These are phyloP conservation scores for Bombus haemorrhoidalis DNA, from an alignment of 1,140 invertebrate species.

Conservation along the genomic window DNA sequence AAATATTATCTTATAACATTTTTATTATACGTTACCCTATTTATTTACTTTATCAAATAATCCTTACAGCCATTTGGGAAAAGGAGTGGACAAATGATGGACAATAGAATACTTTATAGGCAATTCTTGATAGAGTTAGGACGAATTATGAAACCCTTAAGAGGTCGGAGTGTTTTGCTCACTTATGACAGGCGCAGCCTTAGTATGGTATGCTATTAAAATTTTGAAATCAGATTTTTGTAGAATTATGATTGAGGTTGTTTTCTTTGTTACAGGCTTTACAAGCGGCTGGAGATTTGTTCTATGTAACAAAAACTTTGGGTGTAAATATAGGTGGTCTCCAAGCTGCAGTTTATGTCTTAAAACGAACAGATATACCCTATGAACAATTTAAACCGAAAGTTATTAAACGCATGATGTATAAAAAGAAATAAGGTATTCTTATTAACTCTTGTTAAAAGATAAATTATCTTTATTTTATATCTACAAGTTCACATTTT, in stretches of 20 bases:
- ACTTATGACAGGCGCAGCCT: slow-evolving; percentile 84
- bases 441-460: not conserved
- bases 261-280: slow-evolving; percentile 70
- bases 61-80: slow-evolving; percentile 84
- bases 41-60: slow-evolving; percentile 14
- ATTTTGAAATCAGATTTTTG: slow-evolving; percentile 7
- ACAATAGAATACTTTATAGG: slow-evolving; percentile 84
- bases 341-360: slow-evolving; percentile 75
- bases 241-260: slow-evolving; percentile 17
- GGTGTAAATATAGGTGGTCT: slow-evolving; percentile 79
- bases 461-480: slow-evolving; percentile 38
- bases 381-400: slow-evolving; percentile 54
- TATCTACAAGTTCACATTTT: slow-evolving; percentile 28
- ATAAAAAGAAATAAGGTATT: not conserved
- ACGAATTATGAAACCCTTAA: slow-evolving; percentile 76
- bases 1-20: not conserved
- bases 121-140: slow-evolving; percentile 82
- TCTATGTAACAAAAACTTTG: slow-evolving; percentile 72
- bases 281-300: slow-evolving; percentile 63
- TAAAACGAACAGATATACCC: slow-evolving; percentile 67
- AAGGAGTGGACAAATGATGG: slow-evolving; percentile 81
- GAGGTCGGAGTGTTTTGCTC: slow-evolving; percentile 83
- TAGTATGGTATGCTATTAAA: slow-evolving; percentile 58
- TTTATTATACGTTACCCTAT: not conserved
- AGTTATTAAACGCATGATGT: not conserved